Conservation (phyloP, 2,888 invertebrate species). For the Heliothis peltigera region DNA sequence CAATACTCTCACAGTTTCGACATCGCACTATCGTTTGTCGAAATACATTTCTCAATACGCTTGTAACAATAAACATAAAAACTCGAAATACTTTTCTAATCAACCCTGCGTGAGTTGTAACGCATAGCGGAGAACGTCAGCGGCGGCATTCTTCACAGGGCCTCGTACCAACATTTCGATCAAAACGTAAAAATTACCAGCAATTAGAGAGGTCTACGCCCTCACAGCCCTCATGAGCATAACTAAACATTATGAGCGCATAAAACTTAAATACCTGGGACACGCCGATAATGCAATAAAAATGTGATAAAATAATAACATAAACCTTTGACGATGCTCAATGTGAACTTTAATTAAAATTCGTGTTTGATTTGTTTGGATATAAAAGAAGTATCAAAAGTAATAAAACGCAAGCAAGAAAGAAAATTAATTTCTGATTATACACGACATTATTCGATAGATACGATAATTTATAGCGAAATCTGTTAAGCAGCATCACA, state of each 20-base stretch:
- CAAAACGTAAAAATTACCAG: constrained; percentile 81
- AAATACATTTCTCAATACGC: neutral
- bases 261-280: constrained; percentile 44
- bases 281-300: constrained; percentile 46
- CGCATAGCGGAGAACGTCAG: constrained; percentile 36
- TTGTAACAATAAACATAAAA: neutral
- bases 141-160: constrained; percentile 67
- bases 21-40: neutral
- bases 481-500: neutral
- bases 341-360: constrained; percentile 40
- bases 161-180: constrained; percentile 70
- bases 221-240: constrained; percentile 55
- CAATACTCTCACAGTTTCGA: no score
- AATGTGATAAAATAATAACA: constrained; percentile 44
- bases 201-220: constrained; percentile 78
- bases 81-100: constrained; percentile 29
- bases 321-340: constrained; percentile 31
- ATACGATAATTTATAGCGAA: no score
- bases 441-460: neutral
- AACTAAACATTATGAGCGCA: constrained; percentile 39
- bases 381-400: constrained; percentile 12
- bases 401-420: neutral
- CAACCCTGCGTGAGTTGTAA: constrained; percentile 21
- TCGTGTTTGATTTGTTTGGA: constrained; percentile 24
- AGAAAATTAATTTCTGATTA: neutral